A percentile compares a stretch with the other conserved stretches of the same genome.
Evolutionary conservation across 2,888 invertebrate genomes (phyloP).

Genomic region (Microctonus brassicae): DNA sequence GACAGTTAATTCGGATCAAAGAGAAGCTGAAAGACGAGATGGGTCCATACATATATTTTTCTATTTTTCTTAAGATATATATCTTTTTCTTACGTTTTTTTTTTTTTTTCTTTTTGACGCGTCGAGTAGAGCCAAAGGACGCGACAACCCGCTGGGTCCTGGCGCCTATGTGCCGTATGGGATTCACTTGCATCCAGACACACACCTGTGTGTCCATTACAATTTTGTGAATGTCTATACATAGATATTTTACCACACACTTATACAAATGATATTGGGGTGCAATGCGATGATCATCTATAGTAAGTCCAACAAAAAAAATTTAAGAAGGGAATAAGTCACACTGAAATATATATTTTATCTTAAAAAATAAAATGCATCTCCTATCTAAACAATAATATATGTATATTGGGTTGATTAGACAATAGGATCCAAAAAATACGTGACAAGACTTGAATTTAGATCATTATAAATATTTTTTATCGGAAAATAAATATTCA

Average conservation of each 20-base stretch:
- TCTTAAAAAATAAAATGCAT: too few species aligned
- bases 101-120: slow-evolving; percentile 21
- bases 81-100: slow-evolving; percentile 17
- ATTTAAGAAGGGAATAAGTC: too few species aligned
- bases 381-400: too few species aligned
- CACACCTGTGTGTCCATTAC: slow-evolving; percentile 54
- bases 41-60: not conserved
- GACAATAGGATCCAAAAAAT: too few species aligned
- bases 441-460: too few species aligned
- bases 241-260: not conserved
- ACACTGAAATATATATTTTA: too few species aligned
- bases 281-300: too few species aligned
- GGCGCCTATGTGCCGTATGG: slow-evolving; percentile 51
- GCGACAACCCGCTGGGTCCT: slow-evolving; percentile 54
- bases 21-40: slow-evolving; percentile 22
- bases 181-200: slow-evolving; percentile 44
- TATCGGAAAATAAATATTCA: too few species aligned
- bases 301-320: too few species aligned
- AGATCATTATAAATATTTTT: too few species aligned
- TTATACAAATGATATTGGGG: too few species aligned
- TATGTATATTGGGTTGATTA: too few species aligned
- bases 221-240: not conserved
- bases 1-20: slow-evolving; percentile 20
- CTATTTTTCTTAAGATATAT: slow-evolving; percentile 8
- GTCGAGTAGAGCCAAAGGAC: slow-evolving; percentile 39